Conservation (phyloP, 2,888 invertebrate species). For the Allygus modestus region DNA sequence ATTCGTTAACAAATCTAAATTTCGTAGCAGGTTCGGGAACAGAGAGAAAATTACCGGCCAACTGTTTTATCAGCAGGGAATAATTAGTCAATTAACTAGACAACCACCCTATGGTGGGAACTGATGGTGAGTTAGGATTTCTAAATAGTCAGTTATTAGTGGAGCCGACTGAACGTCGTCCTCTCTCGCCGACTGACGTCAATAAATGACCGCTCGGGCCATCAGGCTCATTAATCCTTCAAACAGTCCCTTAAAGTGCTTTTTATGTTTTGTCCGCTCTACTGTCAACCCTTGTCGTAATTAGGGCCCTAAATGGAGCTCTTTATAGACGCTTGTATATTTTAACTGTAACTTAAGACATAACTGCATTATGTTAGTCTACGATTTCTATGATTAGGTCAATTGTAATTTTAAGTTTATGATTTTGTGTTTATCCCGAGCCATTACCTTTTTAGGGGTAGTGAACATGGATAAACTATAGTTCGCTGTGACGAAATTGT, state of each 20-base stretch:
- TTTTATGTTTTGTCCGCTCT: not conserved
- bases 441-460: too few relatives aligned
- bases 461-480: too few relatives aligned
- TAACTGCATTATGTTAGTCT: too few relatives aligned
- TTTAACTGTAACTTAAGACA: too few relatives aligned
- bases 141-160: not conserved
- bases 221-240: constrained; percentile 23
- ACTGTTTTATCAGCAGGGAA: not conserved
- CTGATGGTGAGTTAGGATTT: not conserved
- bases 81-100: not conserved
- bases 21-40: too few relatives aligned
- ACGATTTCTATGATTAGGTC: too few relatives aligned
- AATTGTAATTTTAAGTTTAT: too few relatives aligned
- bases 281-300: not conserved
- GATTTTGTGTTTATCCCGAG: too few relatives aligned
- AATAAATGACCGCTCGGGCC: not conserved
- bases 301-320: not conserved
- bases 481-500: too few relatives aligned
- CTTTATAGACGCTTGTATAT: not conserved
- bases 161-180: not conserved
- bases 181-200: not conserved
- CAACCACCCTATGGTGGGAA: not conserved
- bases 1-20: too few relatives aligned
- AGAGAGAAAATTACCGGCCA: too few relatives aligned
- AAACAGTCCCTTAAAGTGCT: constrained; percentile 10